Base-by-base conservation (phyloP, 92 coral and sea anemone species). In the Galaxea fascicularis region DNA sequence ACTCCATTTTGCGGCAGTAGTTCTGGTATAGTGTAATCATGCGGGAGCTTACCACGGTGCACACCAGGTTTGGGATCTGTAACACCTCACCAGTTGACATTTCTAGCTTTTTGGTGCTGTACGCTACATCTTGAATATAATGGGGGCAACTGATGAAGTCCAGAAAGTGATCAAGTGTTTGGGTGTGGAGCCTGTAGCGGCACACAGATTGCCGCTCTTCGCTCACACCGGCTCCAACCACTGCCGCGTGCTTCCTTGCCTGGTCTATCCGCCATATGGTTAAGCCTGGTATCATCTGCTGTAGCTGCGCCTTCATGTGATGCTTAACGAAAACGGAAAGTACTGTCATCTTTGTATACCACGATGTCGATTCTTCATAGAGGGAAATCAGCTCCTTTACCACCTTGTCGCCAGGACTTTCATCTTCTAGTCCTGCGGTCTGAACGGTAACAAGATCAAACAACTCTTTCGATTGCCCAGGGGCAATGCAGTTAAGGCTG, bases 241-340 rank as follows among this genome's bases (percentile, higher is more conserved):
- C 67, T 4, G 74, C 85, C 1, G 65, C 85, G 39, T 83, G 92
- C 72, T 84, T 83, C 57, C 92, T 66, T 54, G 92, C 89, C 54
- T 89, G 85, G 16, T 89, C 92, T 35, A 78, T 89, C 13, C 89
- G 85, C 92, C 82, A 84, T 24, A 26, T 64, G 25, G 89, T 77
- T n/a, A 89, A 24, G n/a, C 92, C 92, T 58, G 92, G 89, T 10
- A 89, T 27, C 80, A 89, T 71, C 27, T 71, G 76, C 57, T 71
- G 76, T 71, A 71, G 76, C 76, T 71, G 76, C 76, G 76, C 41
- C 44, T 46, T 71, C 76, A 57, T 71, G 76, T 71, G 44, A 41
- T 71, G 56, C 57, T 39, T 39, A 46, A 71, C 57, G 76, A 71
- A 39, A 71, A 39, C 76, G 45, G 73, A 67, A 67, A 67, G 73